Evolutionary conservation across 2,113 vertebrate genomes (phyloP), one percentile per base, ranked within the genome.

Genomic region (Myotis davidii): DNA sequence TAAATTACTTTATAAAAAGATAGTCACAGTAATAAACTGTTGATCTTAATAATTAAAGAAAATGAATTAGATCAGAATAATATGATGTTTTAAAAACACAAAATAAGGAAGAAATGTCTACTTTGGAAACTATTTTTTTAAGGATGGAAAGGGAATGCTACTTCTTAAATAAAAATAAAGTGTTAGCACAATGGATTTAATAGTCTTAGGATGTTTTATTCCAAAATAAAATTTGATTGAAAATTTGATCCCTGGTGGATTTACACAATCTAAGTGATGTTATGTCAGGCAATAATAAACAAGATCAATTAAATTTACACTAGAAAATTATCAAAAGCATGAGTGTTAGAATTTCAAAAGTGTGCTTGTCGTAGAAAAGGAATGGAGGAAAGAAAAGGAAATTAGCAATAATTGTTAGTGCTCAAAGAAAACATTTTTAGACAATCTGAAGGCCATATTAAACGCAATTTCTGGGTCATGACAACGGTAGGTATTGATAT

Each of bases 1-100:
- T 59, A 82, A 95, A 59, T 85, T 88, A 90, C 16, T 78, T 91
- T 84, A 76, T 65, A 34, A 96, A 91, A 81, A 85, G 34, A 0
- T 65, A 77, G 20, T 82, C 3, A 64, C 18, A 74, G 6, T 9
- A 85, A n/a, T 88, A 85, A 90, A 59, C 9, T 79, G 61, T 64
- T 64, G 29, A 29, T 64, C 61, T 64, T 29, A 14, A 32, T 32
- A 64, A 64, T 29, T 64, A 64, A 32, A 64, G 11, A 64, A 64
- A 64, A 64, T 29, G 61, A 29, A 64, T 64, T 64, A 64, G 42
- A 65, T 21, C 23, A 12, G 87, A 45, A 39, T 4, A 48, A 61
- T 29, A 52, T 54, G 23, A 27, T 20, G 77, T 89, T 91, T 83
- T 83, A 23, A 77, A 91, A 45, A 4, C 29, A 56, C 39, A 50